phyloP scores from a whole-genome alignment of 2,113 vertebrate genomes.

The Mirounga angustirostris region DNA sequence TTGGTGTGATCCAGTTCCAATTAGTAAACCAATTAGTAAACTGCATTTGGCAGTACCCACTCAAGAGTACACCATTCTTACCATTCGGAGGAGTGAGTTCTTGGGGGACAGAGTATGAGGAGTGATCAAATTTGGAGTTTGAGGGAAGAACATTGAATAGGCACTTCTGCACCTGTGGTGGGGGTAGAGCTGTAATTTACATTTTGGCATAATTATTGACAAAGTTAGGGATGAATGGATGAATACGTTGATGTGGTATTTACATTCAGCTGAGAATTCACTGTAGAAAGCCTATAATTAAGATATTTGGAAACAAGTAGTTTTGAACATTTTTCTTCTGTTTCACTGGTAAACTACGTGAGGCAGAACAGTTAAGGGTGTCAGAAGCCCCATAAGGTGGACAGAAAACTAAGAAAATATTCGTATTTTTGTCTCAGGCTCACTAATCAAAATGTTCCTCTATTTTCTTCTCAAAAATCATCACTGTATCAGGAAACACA shows the following conservation, averaged over 20 bases:
- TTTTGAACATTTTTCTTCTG: constrained; percentile 31
- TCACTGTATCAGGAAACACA: not conserved
- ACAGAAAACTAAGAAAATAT: not conserved
- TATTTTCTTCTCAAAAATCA: constrained; percentile 18
- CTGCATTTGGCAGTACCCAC: not conserved
- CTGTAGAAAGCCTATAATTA: constrained; percentile 1
- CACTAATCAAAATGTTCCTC: constrained; percentile 13
- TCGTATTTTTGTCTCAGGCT: not conserved
- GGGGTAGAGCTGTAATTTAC: not conserved
- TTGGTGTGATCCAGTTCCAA: not conserved
- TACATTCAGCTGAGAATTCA: constrained; percentile 24
- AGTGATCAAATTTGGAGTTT: not conserved
- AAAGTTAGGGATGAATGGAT: constrained; percentile 15
- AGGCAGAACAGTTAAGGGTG: not conserved
- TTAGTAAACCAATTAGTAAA: not conserved
- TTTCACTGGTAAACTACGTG: not conserved
- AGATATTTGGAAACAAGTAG: not conserved
- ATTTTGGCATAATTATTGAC: constrained; percentile 34
- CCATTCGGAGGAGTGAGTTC: not conserved
- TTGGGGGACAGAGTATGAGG: not conserved
- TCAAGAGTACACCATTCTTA: not conserved
- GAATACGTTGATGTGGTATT: not conserved
- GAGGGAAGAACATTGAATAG: not conserved
- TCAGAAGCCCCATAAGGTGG: not conserved
- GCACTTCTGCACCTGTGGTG: not conserved